Evolutionary conservation across 1,140 invertebrate genomes (phyloP), one percentile per base, ranked within the genome.

Genomic region (Ladona fulva): DNA sequence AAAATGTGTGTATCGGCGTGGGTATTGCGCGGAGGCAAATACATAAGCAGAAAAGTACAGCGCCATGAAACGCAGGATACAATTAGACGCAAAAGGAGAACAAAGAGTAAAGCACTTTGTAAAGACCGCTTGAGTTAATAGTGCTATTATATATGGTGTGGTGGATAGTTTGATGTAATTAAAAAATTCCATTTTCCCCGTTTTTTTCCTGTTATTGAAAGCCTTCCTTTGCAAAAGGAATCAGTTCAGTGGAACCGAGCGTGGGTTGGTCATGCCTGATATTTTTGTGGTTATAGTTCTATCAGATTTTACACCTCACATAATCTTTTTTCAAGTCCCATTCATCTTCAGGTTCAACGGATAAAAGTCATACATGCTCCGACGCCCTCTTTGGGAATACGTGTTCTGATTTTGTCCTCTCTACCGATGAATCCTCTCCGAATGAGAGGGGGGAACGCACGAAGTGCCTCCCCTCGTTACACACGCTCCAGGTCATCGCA

Each of bases 281-380:
- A 66, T 66, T 66, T 66, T 66, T 66, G n/a, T 16, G 52, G 52
- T 66, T 66, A 66, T 66, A 66, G 52, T 66, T 66, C 52, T 66
- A 66, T 66, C 52, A 66, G 52, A 66, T 66, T 66, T 66, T 66
- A 66, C 52, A 66, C 52, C 52, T 66, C 52, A 66, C 16, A 19
- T 22, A 66, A 66, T 66, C 52, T 66, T 66, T 66, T 66, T 66
- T 22, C 52, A 66, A 66, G 52, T 66, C 52, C n/a, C 52, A 66
- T 66, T 66, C 52, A 66, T 66, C 52, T 66, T 66, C 52, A 66
- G 52, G 52, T 66, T 22, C 52, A 66, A 66, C 52, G 52, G 52
- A 66, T 66, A 66, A 66, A 66, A 66, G 52, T 66, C 52, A 66
- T 66, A 66, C n/a, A 66, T 22, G 52, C 16, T 66, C 52, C 52